Conservation (phyloP, 2,113 vertebrate species). For the Myrmecophaga tridactyla region DNA sequence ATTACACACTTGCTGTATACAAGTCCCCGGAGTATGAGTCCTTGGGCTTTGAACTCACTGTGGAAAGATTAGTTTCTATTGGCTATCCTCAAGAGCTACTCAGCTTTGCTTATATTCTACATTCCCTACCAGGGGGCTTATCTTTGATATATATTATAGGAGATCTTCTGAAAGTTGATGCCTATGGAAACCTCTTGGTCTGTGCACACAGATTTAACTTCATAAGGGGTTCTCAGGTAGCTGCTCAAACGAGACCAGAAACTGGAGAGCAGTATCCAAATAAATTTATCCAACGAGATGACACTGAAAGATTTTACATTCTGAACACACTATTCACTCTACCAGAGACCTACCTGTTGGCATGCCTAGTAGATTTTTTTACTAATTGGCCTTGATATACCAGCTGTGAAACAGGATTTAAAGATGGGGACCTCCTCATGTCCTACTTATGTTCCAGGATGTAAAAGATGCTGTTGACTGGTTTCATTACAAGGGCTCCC, state of each 20-base stretch:
- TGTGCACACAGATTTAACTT: conserved; percentile 99
- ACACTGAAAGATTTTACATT: conserved; percentile 99
- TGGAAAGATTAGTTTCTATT: conserved; percentile 97
- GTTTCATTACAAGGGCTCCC: conserved; percentile 98
- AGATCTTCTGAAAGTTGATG: conserved; percentile 98
- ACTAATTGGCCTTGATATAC: conserved; percentile 97
- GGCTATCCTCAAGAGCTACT: conserved; percentile 98
- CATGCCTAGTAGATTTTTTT: conserved; percentile 98
- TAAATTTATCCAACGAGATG: conserved; percentile 99
- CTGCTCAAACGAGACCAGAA: conserved; percentile 87
- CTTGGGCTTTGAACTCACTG: conserved; percentile 96
- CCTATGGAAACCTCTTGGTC: conserved; percentile 97
- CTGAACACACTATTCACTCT: conserved; percentile 99
- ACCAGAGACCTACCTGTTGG: conserved; percentile 98
- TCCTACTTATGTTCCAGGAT: conserved; percentile 99
- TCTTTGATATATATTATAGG: conserved; percentile 98
- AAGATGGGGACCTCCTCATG: conserved; percentile 99
- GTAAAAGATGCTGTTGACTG: conserved; percentile 99
- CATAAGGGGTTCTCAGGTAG: conserved; percentile 83
- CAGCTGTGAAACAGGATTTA: conserved; percentile 98
- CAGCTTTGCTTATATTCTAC: conserved; percentile 96
- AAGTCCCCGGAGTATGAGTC: conserved; percentile 99
- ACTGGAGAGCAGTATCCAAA: conserved; percentile 98
- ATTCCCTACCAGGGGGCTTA: conserved; percentile 95
- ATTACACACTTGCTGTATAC: conserved; percentile 99